phyloP scores from a whole-genome alignment of 2,888 invertebrate species.

The Aphelenchoides bicaudatus region DNA sequence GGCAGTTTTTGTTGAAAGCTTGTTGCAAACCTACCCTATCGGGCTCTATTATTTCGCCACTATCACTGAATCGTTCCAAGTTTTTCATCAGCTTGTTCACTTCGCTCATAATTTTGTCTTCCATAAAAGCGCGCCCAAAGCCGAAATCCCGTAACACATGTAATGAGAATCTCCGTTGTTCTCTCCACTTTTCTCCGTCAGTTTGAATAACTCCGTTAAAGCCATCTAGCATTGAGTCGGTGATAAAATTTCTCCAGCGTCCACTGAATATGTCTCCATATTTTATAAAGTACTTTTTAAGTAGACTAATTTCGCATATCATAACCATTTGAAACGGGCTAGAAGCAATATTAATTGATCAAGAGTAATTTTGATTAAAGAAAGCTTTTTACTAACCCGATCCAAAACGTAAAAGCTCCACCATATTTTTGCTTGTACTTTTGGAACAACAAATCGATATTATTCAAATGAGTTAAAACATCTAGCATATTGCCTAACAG shows the following conservation, averaged over 20 bases:
- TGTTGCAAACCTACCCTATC: too few species aligned
- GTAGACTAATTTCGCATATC: conserved; percentile 42
- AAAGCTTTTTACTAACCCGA: conserved; percentile 40
- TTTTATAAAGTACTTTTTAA: conserved; percentile 53
- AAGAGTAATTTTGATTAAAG: background rate
- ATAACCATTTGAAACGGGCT: conserved; percentile 49
- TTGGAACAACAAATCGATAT: conserved; percentile 42
- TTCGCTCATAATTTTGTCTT: conserved; percentile 48
- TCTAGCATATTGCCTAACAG: conserved; percentile 36
- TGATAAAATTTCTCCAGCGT: conserved; percentile 57
- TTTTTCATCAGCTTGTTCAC: conserved; percentile 27
- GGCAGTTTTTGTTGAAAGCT: too few species aligned
- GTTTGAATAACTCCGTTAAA: conserved; percentile 58
- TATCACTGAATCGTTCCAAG: conserved; percentile 11
- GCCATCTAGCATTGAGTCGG: conserved; percentile 58
- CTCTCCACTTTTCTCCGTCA: conserved; percentile 59
- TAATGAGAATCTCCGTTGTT: conserved; percentile 54
- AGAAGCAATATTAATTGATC: conserved; percentile 3
- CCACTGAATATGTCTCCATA: conserved; percentile 55
- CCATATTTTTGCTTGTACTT: conserved; percentile 43
- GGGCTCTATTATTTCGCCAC: conserved; percentile 25
- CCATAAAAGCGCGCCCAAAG: conserved; percentile 56
- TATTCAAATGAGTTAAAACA: conserved; percentile 16
- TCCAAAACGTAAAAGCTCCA: conserved; percentile 58
- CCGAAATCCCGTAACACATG: conserved; percentile 57